These are phyloP conservation scores for Aphis craccivora DNA, from an alignment of 1,140 invertebrate genomes.

Conservation along the genomic window DNA sequence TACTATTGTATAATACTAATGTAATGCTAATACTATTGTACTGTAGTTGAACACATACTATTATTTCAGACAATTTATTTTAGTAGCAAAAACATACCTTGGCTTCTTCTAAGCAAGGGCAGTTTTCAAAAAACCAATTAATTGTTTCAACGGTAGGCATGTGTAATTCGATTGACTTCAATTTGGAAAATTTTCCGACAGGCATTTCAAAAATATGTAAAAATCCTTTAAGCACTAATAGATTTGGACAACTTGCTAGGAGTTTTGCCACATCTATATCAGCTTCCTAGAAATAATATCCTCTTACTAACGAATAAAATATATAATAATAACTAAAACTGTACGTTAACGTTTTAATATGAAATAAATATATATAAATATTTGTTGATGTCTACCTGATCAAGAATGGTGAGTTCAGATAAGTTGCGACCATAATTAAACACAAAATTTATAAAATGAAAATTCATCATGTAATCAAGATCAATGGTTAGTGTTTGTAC, in stretches of 20 bases:
- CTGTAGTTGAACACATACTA: neutral
- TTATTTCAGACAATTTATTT: neutral
- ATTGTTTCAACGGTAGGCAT: slow-evolving; percentile 52
- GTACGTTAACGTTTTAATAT: neutral
- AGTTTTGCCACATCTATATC: slow-evolving; percentile 48
- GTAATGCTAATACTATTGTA: no score
- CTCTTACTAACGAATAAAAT: neutral
- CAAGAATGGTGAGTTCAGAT: slow-evolving; percentile 37
- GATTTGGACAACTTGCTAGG: slow-evolving; percentile 48
- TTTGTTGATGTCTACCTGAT: slow-evolving; percentile 11
- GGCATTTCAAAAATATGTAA: slow-evolving; percentile 52
- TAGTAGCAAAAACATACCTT: neutral
- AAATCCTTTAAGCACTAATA: slow-evolving; percentile 39
- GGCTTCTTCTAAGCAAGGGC: slow-evolving; percentile 51
- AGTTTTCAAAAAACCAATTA: slow-evolving; percentile 56
- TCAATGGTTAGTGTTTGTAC: slow-evolving; percentile 48
- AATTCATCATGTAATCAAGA: slow-evolving; percentile 55
- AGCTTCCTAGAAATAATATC: slow-evolving; percentile 31
- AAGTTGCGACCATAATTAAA: slow-evolving; percentile 29
- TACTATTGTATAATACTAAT: no score
- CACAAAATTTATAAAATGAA: slow-evolving; percentile 51
- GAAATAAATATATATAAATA: neutral
- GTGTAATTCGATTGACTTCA: slow-evolving; percentile 39
- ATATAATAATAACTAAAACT: neutral
- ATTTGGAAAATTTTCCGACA: slow-evolving; percentile 26